A percentile compares a stretch with the other conserved stretches of the same genome.
Evolutionary conservation across 2,113 vertebrate species (phyloP).

Genomic region (Neodontobutis hainanensis): DNA sequence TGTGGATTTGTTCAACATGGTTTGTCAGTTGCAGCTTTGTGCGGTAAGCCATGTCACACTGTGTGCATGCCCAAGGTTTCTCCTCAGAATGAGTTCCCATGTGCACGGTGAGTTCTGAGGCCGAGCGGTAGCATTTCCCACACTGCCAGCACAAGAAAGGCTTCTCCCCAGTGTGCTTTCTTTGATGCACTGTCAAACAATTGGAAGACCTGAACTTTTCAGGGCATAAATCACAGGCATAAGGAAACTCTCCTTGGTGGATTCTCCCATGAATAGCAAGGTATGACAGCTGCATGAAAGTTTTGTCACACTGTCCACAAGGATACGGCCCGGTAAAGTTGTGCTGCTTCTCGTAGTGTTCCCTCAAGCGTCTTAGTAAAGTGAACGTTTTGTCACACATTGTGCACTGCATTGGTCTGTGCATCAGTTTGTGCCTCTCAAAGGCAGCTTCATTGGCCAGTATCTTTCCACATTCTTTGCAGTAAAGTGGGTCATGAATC

Average conservation of each 20-base stretch:
- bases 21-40: conserved; percentile 74
- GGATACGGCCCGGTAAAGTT: conserved; percentile 67
- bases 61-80: conserved; percentile 64
- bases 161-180: conserved; percentile 76
- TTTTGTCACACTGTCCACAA: conserved; percentile 65
- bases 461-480: conserved; percentile 76
- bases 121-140: conserved; percentile 74
- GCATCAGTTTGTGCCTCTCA: conserved; percentile 76
- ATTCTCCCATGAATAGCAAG: conserved; percentile 73
- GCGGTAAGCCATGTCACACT: conserved; percentile 69
- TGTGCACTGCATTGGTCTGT: conserved; percentile 70
- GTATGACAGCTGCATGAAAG: conserved; percentile 73
- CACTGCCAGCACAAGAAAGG: conserved; percentile 79
- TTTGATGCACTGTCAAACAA: conserved; percentile 70
- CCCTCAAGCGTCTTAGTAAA: conserved; percentile 65
- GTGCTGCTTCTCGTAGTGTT: conserved; percentile 75
- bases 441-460: conserved; percentile 62
- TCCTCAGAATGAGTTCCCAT: conserved; percentile 76
- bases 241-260: conserved; percentile 75
- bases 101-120: conserved; percentile 73
- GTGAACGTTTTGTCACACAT: conserved; percentile 76
- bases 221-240: conserved; percentile 57
- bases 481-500: conserved; percentile 75
- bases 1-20: conserved; percentile 75
- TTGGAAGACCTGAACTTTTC: conserved; percentile 74